These are phyloP conservation scores for Melanotaenia nigrans DNA, from an alignment of 2,797 vertebrate species.

Conservation along the genomic window DNA sequence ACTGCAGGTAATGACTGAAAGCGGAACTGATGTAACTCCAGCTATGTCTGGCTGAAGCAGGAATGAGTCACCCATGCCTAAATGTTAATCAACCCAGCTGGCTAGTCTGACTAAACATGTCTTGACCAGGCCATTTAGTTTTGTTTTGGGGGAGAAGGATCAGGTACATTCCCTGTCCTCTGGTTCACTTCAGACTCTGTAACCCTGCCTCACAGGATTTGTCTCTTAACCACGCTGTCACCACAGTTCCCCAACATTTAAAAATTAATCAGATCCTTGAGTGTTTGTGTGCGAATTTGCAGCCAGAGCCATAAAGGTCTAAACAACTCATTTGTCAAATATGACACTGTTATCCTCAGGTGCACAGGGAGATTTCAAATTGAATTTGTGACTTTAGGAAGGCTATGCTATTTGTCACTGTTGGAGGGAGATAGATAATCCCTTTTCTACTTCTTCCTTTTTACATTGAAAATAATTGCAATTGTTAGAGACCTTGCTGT, in stretches of 20 bases:
- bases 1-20: conserved; percentile 55
- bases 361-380: conserved; percentile 27
- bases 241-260: conserved; percentile 11
- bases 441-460: conserved; percentile 29
- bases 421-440: conserved; percentile 39
- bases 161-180: conserved; percentile 18
- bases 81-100: conserved; percentile 63
- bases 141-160: conserved; percentile 31
- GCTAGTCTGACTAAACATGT: conserved; percentile 52
- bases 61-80: conserved; percentile 65
- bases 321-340: conserved; percentile 50
- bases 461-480: conserved; percentile 51
- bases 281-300: conserved; percentile 27
- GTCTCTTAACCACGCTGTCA: conserved; percentile 24
- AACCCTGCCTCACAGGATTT: conserved; percentile 30
- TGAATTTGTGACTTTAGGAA: conserved; percentile 25
- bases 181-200: conserved; percentile 18
- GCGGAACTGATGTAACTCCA: conserved; percentile 42
- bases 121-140: conserved; percentile 42
- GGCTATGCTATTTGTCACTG: conserved; percentile 21
- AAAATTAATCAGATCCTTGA: conserved; percentile 46
- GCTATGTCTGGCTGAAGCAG: conserved; percentile 58
- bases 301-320: conserved; percentile 26
- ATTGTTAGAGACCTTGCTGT: conserved; percentile 45
- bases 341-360: conserved; percentile 26